phyloP scores from a whole-genome alignment of 35 echinoderm and acorn worm species.

The Anneissia japonica region DNA sequence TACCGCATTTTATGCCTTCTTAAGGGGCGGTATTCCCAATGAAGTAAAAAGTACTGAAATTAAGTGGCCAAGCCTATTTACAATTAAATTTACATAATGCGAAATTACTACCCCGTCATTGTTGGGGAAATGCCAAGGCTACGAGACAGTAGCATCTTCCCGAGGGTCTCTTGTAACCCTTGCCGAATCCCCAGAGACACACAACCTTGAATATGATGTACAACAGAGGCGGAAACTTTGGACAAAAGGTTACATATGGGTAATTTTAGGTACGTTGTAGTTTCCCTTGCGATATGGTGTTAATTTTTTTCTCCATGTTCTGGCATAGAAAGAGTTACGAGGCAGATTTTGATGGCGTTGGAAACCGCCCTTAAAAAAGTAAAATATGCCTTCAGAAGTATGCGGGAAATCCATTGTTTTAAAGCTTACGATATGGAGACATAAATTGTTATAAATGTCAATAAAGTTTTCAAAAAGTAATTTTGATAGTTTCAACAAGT shows the following conservation, averaged over 20 bases:
- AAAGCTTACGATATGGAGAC: not conserved
- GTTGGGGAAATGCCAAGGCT: not conserved
- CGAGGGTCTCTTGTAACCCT: not conserved
- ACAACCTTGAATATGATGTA: not conserved
- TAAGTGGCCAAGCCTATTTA: not conserved
- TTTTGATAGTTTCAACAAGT: not conserved
- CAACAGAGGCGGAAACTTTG: not conserved
- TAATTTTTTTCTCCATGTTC: not conserved
- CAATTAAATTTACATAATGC: not conserved
- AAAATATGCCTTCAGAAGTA: not conserved
- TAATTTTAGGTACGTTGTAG: not conserved
- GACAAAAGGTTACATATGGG: conserved; percentile 1
- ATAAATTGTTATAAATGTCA: not conserved
- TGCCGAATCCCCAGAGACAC: not conserved
- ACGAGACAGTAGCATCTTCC: not conserved
- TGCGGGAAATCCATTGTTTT: not conserved
- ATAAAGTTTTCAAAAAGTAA: not conserved
- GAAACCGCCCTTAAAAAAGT: not conserved
- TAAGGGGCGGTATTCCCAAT: too few species aligned
- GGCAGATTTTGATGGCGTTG: not conserved
- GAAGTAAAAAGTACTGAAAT: not conserved
- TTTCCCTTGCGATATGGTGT: not conserved
- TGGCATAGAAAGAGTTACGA: not conserved
- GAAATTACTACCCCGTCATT: not conserved
- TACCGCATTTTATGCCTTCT: too few species aligned